phyloP scores from a whole-genome alignment of 1,140 invertebrate species.

The Globodera ellingtonae region DNA sequence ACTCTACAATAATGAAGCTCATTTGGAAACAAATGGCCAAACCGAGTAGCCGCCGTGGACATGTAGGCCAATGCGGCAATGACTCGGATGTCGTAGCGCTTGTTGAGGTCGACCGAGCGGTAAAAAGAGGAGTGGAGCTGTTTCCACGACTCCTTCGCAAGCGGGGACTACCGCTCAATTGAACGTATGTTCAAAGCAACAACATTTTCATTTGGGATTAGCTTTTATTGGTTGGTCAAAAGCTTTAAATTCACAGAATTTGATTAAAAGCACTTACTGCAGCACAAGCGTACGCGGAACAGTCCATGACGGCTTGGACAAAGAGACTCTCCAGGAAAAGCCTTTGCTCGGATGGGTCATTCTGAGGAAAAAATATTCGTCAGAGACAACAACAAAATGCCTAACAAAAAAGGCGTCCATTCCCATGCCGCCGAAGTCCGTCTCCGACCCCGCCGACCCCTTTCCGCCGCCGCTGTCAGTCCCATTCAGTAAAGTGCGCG shows the following conservation, averaged over 20 bases:
- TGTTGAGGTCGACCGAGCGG: slow-evolving; percentile 20
- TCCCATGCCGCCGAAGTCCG: background rate
- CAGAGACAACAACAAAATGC: background rate
- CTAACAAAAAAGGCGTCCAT: slow-evolving; percentile 5
- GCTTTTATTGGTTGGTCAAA: background rate
- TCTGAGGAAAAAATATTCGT: background rate
- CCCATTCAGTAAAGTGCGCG: slow-evolving; percentile 18
- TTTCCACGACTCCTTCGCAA: slow-evolving; percentile 33
- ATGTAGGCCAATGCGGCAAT: slow-evolving; percentile 38
- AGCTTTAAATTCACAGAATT: background rate
- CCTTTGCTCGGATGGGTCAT: slow-evolving; percentile 11
- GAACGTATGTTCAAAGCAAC: too few relatives aligned
- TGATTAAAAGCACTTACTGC: slow-evolving; percentile 25
- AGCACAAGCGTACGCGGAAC: slow-evolving; percentile 33
- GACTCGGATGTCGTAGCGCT: slow-evolving; percentile 27
- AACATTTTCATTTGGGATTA: too few relatives aligned
- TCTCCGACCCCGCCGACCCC: background rate
- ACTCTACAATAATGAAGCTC: background rate
- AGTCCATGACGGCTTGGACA: slow-evolving; percentile 29
- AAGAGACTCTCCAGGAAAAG: slow-evolving; percentile 30
- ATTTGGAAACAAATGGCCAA: background rate
- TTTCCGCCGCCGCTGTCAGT: slow-evolving; percentile 1
- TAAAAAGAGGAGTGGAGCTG: slow-evolving; percentile 39
- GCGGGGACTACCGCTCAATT: slow-evolving; percentile 22
- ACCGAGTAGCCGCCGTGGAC: slow-evolving; percentile 33